phyloP scores from a whole-genome alignment of 2,797 vertebrate species.

The Staurois parvus region DNA sequence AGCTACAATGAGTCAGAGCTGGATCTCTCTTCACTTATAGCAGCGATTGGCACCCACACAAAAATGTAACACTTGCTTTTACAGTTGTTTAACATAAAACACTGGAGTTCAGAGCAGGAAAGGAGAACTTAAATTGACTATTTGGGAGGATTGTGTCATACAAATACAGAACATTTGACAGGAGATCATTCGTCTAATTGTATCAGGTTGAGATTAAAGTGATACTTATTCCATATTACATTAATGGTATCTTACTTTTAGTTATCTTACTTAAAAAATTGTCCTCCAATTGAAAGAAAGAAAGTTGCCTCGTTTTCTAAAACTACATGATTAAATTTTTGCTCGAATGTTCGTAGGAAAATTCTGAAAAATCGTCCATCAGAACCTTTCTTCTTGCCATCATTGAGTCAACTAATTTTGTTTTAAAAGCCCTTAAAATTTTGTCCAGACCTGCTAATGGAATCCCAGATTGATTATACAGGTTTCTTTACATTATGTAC shows the following conservation, averaged over 20 bases:
- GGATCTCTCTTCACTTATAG: slow-evolving; percentile 31
- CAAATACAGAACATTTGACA: neutral
- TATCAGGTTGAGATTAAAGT: neutral
- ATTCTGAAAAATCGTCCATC: no score
- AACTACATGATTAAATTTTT: no score
- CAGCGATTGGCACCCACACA: slow-evolving; percentile 27
- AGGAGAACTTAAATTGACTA: neutral
- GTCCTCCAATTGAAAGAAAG: neutral
- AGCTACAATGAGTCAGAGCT: slow-evolving; percentile 31
- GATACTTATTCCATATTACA: neutral
- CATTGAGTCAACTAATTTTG: no score
- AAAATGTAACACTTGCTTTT: slow-evolving; percentile 46
- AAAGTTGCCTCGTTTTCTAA: neutral
- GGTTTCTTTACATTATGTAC: no score
- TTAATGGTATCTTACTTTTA: neutral
- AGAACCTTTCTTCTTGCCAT: no score
- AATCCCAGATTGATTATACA: no score
- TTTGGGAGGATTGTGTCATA: slow-evolving; percentile 39
- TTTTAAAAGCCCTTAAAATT: no score
- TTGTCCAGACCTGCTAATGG: no score
- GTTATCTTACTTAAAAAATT: neutral
- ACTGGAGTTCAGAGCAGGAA: neutral
- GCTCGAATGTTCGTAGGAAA: no score
- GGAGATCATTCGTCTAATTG: neutral
- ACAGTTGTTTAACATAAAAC: slow-evolving; percentile 42